Conservation (phyloP, 2,888 invertebrate genomes). For the Odontomyia ornata region DNA sequence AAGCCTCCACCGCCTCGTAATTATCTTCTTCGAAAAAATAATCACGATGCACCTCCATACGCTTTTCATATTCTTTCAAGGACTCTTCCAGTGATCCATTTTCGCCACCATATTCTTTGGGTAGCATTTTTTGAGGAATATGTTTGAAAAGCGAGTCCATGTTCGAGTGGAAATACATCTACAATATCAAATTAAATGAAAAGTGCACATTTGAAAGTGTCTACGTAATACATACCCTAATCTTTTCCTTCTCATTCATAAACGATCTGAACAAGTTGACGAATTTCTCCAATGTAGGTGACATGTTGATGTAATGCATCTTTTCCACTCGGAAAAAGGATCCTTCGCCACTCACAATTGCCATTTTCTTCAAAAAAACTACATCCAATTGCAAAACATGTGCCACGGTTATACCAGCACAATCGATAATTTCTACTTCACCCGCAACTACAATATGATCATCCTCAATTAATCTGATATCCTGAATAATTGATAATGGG, state of each 20-base stretch:
- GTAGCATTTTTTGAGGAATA: conserved; percentile 70
- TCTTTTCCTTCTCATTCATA: conserved; percentile 65
- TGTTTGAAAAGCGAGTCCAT: conserved; percentile 67
- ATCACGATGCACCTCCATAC: conserved; percentile 52
- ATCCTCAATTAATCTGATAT: conserved; percentile 68
- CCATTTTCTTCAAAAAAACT: conserved; percentile 66
- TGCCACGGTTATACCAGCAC: conserved; percentile 64
- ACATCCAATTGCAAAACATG: conserved; percentile 67
- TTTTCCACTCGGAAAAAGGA: conserved; percentile 67
- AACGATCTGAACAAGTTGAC: conserved; percentile 67
- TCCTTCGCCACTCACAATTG: conserved; percentile 66
- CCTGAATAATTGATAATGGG: conserved; percentile 66
- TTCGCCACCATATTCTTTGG: conserved; percentile 72
- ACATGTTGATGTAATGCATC: conserved; percentile 67
- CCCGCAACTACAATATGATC: conserved; percentile 66
- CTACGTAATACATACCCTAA: not conserved
- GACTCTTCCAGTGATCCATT: conserved; percentile 64
- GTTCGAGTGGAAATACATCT: conserved; percentile 67
- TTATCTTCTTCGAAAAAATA: conserved; percentile 56
- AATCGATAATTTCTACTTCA: conserved; percentile 66
- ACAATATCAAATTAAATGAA: conserved; percentile 47
- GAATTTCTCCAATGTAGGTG: conserved; percentile 66
- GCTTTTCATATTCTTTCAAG: conserved; percentile 52
- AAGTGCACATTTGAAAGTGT: no score
- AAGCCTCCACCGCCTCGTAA: conserved; percentile 56